Base-by-base conservation (phyloP, 2,113 vertebrate genomes). In the Hemichromis elongatus region DNA sequence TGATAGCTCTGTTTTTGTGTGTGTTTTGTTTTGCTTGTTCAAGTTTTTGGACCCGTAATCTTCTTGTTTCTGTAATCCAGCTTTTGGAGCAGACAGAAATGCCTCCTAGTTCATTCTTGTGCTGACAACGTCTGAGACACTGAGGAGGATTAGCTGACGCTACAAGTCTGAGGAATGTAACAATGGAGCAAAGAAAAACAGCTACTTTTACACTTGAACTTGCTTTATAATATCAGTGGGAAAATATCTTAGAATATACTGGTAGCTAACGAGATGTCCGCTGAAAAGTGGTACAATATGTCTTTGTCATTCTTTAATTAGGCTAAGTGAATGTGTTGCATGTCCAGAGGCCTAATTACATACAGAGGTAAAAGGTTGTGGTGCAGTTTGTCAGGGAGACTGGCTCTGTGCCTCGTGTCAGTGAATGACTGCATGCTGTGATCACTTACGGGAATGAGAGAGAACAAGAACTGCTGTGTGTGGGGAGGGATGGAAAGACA, bases 21-120 rank as follows among this genome's bases (percentile, higher is more conserved):
- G 14, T 47, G 6, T 1, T 77, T 83, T 50, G 84, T 75, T 77
- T 35, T 81, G 82, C 83, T 82, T 86, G 88, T 91, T 85, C 18
- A 55, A 79, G 70, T 87, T 88, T 88, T 82, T 87, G 45, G 80
- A 83, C 56, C 83, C 40, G 68, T 92, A 92, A 94, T 92, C 92
- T 91, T 90, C 86, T 90, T 89, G 79, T 83, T 88, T 83, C 83
- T 90, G 89, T 95, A 95, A 95, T 94, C 91, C 93, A 93, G 82
- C 75, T 86, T 92, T 92, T 89, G 83, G 82, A 90, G 86, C 83
- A 66, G 80, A 91, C 90, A 83, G 83, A 90, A 93, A 83, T 79
- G 86, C 80, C 83, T 89, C 40, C 83, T 19, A 77, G 55, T 88
- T 94, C 14, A 54, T 87, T 90, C 86, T 89, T 40, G 61, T 91